Percentiles rank a stretch among this genome's conserved stretches.
These are phyloP conservation scores for Cistogaster globosa DNA, from an alignment of 2,888 invertebrate species.

Conservation along the genomic window DNA sequence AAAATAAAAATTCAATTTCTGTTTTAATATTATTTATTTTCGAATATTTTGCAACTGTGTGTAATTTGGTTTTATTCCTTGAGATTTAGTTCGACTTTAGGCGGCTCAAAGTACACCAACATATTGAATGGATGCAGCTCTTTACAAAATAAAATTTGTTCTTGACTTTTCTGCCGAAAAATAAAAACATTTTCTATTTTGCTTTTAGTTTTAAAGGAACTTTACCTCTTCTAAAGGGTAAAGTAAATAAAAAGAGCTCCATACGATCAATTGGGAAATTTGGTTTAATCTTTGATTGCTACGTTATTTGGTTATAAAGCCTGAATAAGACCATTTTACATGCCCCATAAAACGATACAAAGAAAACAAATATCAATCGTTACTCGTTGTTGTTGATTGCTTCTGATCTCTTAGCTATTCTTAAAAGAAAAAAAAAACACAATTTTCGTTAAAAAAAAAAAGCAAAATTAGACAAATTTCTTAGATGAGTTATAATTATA, in stretches of 20 bases:
- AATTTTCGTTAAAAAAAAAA: neutral
- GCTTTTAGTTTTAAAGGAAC: neutral
- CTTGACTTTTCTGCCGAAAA: neutral
- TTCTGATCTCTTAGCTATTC: slow-evolving; percentile 80
- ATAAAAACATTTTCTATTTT: slow-evolving; percentile 8
- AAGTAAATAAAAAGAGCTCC: slow-evolving; percentile 50
- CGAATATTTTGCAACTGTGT: slow-evolving; percentile 52
- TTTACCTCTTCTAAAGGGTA: slow-evolving; percentile 1
- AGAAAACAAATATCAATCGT: slow-evolving; percentile 73
- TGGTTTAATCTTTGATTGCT: slow-evolving; percentile 67
- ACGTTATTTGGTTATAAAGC: slow-evolving; percentile 66
- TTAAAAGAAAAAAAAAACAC: slow-evolving; percentile 18
- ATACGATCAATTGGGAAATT: slow-evolving; percentile 70
- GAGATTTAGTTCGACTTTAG: neutral
- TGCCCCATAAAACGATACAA: slow-evolving; percentile 46
- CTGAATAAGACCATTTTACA: slow-evolving; percentile 68
- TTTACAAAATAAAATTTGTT: slow-evolving; percentile 28
- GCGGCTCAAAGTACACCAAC: slow-evolving; percentile 69
- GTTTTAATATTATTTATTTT: slow-evolving; percentile 19
- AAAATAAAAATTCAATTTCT: slow-evolving; percentile 47
- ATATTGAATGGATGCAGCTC: slow-evolving; percentile 69
- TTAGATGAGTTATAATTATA: neutral
- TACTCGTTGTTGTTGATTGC: slow-evolving; percentile 83
- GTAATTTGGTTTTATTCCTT: slow-evolving; percentile 64
- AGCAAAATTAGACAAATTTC: neutral